Base-by-base conservation (phyloP, 2,888 invertebrate species). In the Eilema caniola region DNA sequence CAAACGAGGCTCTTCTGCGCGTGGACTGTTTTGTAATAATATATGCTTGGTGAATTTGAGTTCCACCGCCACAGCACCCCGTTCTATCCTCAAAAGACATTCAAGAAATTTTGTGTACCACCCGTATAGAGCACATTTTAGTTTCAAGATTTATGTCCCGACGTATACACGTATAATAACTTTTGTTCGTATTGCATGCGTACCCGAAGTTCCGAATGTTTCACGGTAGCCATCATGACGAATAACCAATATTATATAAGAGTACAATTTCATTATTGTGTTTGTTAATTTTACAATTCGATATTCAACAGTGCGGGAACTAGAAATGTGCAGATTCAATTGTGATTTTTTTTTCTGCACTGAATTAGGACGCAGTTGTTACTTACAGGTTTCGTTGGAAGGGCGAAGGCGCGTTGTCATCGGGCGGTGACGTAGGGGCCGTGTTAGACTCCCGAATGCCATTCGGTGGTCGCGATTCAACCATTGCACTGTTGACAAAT, bases 341-440 rank as follows among this genome's bases (percentile, higher is more conserved):
- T 28, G 28, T 28, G 28, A 28, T 5, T 28, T 28, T 28, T 28
- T 4, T 28, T 23, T 31, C 33, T n/a, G 47, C 11, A 20, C 16
- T 16, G 16, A 20, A 53, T 53, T 37, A 12, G 3, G 37, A 47
- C 23, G 23, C 37, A 14, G 14, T 24, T 37, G 24, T 61, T 14
- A 83, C 87, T 83, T 67, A 95, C 95, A 90, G 91, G 73, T 95
- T 94, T 57, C 95, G 80, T 64, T 93, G 91, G 89, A 95, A 95
- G 0, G 94, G 93, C 7, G 94, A 90, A 62, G 86, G 83, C n/a
- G 85, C 83, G 79, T 88, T 89, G 76, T 94, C 93, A 67, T 93
- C 93, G 0, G 93, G 93, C 63, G 94, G 94, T 11, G 94, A 93
- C 0, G 92, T 80, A 23, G 94, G 94, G 71, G 94, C 94, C 3